These are phyloP conservation scores for Gortyna flavago DNA, from an alignment of 2,888 invertebrate species.

Conservation along the genomic window DNA sequence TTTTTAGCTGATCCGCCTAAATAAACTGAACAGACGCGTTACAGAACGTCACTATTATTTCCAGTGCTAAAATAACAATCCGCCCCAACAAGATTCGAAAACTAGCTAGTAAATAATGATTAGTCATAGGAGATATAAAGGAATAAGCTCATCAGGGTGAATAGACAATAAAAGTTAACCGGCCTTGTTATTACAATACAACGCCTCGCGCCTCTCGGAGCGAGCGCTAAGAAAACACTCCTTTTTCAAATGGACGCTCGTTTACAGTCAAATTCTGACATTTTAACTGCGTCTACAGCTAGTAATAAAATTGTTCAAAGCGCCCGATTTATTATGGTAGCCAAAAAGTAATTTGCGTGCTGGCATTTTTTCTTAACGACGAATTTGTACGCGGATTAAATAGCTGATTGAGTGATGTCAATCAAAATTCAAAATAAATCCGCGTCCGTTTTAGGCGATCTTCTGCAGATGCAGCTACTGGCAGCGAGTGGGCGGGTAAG, in stretches of 20 bases:
- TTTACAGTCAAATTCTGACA: constrained; percentile 88
- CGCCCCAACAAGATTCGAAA: constrained; percentile 68
- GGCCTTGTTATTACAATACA: constrained; percentile 84
- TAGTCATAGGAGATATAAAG: constrained; percentile 82
- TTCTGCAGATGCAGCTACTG: constrained; percentile 66
- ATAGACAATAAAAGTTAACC: constrained; percentile 86
- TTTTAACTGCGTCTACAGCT: constrained; percentile 87
- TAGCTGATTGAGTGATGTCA: constrained; percentile 75
- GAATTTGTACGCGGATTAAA: constrained; percentile 69
- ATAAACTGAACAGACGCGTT: constrained; percentile 77
- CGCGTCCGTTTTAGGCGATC: constrained; percentile 69
- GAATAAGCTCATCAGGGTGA: constrained; percentile 87
- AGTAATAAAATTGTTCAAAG: constrained; percentile 87
- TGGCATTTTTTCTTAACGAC: constrained; percentile 68
- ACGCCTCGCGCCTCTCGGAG: constrained; percentile 73
- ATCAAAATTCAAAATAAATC: constrained; percentile 79
- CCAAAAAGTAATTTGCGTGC: constrained; percentile 78
- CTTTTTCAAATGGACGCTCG: constrained; percentile 85
- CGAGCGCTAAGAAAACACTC: constrained; percentile 87
- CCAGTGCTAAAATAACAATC: constrained; percentile 84
- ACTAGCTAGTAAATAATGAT: constrained; percentile 79
- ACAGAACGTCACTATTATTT: constrained; percentile 68
- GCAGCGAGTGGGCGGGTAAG: constrained; percentile 66
- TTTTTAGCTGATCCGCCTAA: constrained; percentile 84
- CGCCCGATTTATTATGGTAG: constrained; percentile 81